These are phyloP conservation scores for Acanthornis magna DNA, from an alignment of 2,797 vertebrate species.

Conservation along the genomic window DNA sequence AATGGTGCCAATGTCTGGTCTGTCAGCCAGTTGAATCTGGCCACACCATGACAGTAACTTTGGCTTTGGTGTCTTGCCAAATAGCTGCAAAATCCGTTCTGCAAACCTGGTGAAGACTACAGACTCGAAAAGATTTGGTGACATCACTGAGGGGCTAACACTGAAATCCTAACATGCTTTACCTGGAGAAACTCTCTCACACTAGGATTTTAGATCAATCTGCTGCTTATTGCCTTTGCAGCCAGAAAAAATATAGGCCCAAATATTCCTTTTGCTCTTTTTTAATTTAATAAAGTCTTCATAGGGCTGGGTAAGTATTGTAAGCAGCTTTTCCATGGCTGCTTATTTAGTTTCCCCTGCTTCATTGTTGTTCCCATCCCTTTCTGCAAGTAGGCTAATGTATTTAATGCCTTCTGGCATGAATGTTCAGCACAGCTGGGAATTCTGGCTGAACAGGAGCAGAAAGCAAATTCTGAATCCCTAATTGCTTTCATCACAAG, in stretches of 20 bases:
- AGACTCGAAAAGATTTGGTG: background rate
- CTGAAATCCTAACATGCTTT: background rate
- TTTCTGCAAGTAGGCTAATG: background rate
- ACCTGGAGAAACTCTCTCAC: background rate
- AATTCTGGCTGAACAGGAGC: background rate
- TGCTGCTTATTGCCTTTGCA: background rate
- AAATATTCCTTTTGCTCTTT: background rate
- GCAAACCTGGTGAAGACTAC: background rate
- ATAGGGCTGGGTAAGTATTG: background rate
- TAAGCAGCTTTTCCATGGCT: background rate
- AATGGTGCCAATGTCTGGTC: background rate
- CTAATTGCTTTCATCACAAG: background rate
- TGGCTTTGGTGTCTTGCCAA: background rate
- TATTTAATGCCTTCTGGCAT: background rate
- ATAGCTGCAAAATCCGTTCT: background rate
- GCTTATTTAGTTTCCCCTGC: background rate
- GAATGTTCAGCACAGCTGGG: background rate
- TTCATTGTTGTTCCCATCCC: background rate
- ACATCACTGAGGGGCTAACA: background rate
- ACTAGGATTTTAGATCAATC: background rate
- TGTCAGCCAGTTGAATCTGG: background rate
- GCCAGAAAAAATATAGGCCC: background rate
- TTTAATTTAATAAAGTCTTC: background rate
- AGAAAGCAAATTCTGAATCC: conserved; percentile 21
- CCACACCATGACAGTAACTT: background rate